Percentiles rank a stretch among this genome's conserved stretches.
Evolutionary conservation across 2,888 invertebrate genomes (phyloP).

Genomic region (Trachelus troglodyta): DNA sequence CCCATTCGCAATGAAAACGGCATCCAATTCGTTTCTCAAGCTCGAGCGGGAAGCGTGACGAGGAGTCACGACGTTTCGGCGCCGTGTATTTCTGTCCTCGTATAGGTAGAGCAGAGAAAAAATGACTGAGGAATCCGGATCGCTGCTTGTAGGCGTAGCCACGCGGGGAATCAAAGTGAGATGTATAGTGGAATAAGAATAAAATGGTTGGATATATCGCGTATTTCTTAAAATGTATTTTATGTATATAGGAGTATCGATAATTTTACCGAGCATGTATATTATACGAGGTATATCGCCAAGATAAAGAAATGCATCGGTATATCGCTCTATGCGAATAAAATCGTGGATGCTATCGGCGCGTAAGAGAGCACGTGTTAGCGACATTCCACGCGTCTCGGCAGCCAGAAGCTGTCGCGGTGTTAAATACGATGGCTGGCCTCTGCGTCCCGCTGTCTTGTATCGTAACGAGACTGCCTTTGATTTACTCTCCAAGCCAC

Average conservation of each 20-base stretch:
- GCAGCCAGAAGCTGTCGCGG: slow-evolving; percentile 42
- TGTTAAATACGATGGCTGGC: slow-evolving; percentile 54
- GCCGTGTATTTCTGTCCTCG: slow-evolving; percentile 3
- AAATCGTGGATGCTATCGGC: not conserved
- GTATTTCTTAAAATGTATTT: not conserved
- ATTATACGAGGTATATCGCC: not conserved
- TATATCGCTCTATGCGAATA: not conserved
- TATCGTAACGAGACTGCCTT: slow-evolving; percentile 27
- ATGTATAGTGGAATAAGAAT: not conserved
- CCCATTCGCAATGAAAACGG: not conserved
- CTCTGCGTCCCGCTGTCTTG: slow-evolving; percentile 53
- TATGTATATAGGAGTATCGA: not conserved
- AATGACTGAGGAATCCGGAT: not conserved
- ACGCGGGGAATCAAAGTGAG: not conserved
- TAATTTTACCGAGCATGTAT: too few relatives aligned
- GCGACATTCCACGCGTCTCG: slow-evolving; percentile 50
- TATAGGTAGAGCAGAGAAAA: slow-evolving; percentile 15
- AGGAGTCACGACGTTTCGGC: not conserved
- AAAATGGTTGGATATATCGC: not conserved
- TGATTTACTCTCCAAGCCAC: slow-evolving; percentile 2
- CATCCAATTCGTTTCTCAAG: not conserved
- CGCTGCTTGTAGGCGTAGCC: not conserved
- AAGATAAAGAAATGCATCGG: not conserved
- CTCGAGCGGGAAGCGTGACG: not conserved
- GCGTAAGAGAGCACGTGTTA: slow-evolving; percentile 13